Conservation (phyloP, 2,888 invertebrate genomes). For the Coelopa pilipes region DNA sequence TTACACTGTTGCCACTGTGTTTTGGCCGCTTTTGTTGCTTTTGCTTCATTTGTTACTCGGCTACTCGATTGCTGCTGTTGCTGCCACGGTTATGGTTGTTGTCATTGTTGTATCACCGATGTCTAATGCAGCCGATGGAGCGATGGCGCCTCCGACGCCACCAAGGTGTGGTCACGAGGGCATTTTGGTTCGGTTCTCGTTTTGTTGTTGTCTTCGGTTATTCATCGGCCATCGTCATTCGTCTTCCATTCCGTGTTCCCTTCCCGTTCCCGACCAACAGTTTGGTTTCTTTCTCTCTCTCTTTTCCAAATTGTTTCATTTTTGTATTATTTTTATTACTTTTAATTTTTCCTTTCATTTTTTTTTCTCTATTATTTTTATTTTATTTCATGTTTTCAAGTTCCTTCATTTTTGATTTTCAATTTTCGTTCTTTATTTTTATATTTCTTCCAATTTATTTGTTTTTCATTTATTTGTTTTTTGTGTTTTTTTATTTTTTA, state of each 20-base stretch:
- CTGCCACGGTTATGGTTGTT: not conserved
- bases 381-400: not conserved
- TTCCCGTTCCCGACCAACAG: no score
- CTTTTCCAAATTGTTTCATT: not conserved
- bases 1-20: no score
- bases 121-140: slow-evolving; percentile 16
- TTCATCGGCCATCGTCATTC: no score
- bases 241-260: no score
- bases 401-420: not conserved
- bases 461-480: slow-evolving; percentile 1
- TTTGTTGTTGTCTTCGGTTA: no score
- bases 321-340: not conserved
- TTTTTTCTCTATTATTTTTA: not conserved
- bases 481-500: not conserved
- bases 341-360: not conserved
- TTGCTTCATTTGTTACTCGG: not conserved
- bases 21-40: no score
- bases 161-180: not conserved
- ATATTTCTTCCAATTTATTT: not conserved
- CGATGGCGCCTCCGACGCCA: slow-evolving; percentile 5
- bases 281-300: no score
- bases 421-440: not conserved
- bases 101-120: not conserved
- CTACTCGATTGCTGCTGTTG: not conserved
- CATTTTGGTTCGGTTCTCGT: no score